These are phyloP conservation scores for Oryzias melastigma DNA, from an alignment of 2,113 vertebrate genomes.

Conservation along the genomic window DNA sequence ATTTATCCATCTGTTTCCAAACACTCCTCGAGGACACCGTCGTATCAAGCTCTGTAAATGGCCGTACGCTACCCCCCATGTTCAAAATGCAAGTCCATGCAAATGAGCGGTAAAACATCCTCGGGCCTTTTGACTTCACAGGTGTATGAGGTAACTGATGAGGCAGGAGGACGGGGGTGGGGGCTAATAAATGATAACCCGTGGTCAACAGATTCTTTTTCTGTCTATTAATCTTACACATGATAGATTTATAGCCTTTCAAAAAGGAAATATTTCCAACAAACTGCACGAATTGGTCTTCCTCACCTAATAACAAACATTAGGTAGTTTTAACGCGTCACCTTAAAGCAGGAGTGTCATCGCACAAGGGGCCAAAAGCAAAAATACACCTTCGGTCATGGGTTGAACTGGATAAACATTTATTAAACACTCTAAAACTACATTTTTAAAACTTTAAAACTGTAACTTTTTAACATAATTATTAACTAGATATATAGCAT, in stretches of 20 bases:
- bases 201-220: neutral
- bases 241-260: too few species aligned
- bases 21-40: constrained; percentile 8
- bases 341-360: too few species aligned
- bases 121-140: constrained; percentile 35
- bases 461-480: too few species aligned
- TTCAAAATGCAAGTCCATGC: constrained; percentile 43
- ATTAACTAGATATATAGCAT: too few species aligned
- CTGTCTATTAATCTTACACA: too few species aligned
- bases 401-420: too few species aligned
- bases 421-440: too few species aligned
- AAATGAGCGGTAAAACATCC: constrained; percentile 59
- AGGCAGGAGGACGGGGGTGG: constrained; percentile 3
- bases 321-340: neutral
- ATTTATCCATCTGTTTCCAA: constrained; percentile 39
- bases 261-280: too few species aligned
- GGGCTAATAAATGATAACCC: constrained; percentile 9
- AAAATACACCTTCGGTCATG: too few species aligned
- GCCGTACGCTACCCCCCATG: constrained; percentile 20
- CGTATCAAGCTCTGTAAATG: constrained; percentile 2
- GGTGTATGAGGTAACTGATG: constrained; percentile 21
- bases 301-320: neutral
- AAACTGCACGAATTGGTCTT: too few species aligned
- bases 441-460: too few species aligned
- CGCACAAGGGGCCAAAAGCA: too few species aligned